Percentiles rank a stretch among this genome's conserved stretches.
Evolutionary conservation across 2,113 vertebrate species (phyloP).

Genomic region (Lipophrys pholis): DNA sequence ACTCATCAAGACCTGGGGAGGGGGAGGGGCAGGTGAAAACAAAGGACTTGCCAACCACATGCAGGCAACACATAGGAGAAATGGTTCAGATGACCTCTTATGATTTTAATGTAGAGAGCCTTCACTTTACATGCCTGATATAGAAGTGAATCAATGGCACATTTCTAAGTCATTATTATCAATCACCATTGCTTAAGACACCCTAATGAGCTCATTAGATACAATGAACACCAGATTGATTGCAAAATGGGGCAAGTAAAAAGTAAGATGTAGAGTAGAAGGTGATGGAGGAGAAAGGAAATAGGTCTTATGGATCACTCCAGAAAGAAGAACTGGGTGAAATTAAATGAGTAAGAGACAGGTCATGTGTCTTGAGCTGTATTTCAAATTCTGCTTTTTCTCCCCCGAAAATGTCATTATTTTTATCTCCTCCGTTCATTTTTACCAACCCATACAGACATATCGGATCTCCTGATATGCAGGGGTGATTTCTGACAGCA

Average conservation of each 20-base stretch:
- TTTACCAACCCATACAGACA: slow-evolving; percentile 2
- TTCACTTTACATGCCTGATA: slow-evolving; percentile 63
- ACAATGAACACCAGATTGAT: slow-evolving; percentile 78
- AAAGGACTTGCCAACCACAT: slow-evolving; percentile 35
- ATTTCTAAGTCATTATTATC: slow-evolving; percentile 75
- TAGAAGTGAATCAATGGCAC: slow-evolving; percentile 71
- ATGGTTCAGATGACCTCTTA: slow-evolving; percentile 43
- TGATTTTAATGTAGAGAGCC: slow-evolving; percentile 53
- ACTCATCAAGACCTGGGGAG: not conserved
- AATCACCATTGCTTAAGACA: slow-evolving; percentile 77
- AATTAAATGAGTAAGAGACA: slow-evolving; percentile 59
- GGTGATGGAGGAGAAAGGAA: slow-evolving; percentile 79
- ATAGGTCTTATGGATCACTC: slow-evolving; percentile 70
- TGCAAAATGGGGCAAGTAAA: slow-evolving; percentile 70
- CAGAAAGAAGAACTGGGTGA: slow-evolving; percentile 54
- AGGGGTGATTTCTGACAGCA: slow-evolving; percentile 5
- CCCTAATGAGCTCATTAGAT: slow-evolving; percentile 79
- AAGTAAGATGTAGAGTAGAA: slow-evolving; percentile 70
- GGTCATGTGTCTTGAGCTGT: slow-evolving; percentile 41
- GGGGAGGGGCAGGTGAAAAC: slow-evolving; percentile 44
- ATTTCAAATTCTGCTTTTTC: slow-evolving; percentile 18
- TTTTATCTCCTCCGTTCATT: slow-evolving; percentile 8
- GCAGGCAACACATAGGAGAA: slow-evolving; percentile 8
- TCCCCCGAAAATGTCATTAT: not conserved
- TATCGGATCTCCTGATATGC: not conserved